Evolutionary conservation across 92 coral and sea anemone species (phyloP), one percentile per base, ranked within the genome.

Genomic region (Parazoanthus swiftii): DNA sequence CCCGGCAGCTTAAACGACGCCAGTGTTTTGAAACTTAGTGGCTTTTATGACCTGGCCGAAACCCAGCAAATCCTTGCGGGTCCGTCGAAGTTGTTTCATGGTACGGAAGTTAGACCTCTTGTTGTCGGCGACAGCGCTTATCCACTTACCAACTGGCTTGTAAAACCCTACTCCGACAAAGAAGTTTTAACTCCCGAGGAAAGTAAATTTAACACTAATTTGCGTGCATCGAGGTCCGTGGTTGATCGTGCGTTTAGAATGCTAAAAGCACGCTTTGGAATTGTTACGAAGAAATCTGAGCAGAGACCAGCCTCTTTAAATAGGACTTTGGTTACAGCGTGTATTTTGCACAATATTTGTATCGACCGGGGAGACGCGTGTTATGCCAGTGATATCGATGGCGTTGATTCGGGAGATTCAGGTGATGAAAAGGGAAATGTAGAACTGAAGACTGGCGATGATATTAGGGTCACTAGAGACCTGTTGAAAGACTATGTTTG

Each of bases 1-100:
- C 94, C 94, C 5, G 94, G 94, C 23, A 81, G 90, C 65, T 65
- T 91, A 18, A 88, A 88, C 74, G 91, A 91, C 38, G 83, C 91
- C 39, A 44, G 88, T 67, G 93, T 88, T 38, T 81, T 91, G 38
- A 88, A 86, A 75, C 76, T 88, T 26, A 89, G 85, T 58, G 72
- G 72, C 23, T 13, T 80, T 56, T 56, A 80, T 58, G 72, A 58
- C 2, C 70, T 54, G 37, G 79, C 79, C 8, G 66, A 68, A 84
- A 84, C 7, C n/a, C 65, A 68, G 42, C 79, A 68, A 68, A 84
- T 84, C 23, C 66, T 68, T 21, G 59, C 67, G 15, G 21, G 15
- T 25, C 79, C 79, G 23, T 8, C 63, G 3, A 73, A 39, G 59
- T 5, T 68, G 23, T 4, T 84, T 23, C 63, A 15, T 68, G 59